Percentiles rank a stretch among this genome's conserved stretches.
These are phyloP conservation scores for Spilarctia lutea DNA, from an alignment of 2,888 invertebrate species.

Conservation along the genomic window DNA sequence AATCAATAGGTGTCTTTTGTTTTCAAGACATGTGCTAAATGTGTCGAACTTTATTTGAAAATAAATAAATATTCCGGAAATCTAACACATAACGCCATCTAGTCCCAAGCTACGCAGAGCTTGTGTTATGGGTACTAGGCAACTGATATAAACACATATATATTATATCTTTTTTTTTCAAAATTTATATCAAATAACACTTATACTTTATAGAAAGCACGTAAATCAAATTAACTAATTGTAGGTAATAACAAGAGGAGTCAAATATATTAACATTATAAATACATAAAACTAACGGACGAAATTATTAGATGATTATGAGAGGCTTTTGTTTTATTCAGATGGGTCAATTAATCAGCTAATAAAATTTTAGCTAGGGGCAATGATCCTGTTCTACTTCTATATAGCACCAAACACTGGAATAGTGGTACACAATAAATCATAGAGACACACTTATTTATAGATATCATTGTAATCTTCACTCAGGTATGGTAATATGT, in stretches of 20 bases:
- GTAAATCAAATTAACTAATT: too few species aligned
- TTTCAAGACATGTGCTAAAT: neutral
- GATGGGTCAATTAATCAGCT: neutral
- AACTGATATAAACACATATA: too few species aligned
- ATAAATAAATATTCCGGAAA: too few species aligned
- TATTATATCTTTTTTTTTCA: too few species aligned
- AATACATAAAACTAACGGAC: neutral
- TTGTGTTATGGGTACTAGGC: too few species aligned
- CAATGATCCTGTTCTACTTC: conserved; percentile 39
- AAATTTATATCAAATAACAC: too few species aligned
- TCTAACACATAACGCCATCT: too few species aligned
- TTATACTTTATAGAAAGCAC: too few species aligned
- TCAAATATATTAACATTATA: neutral
- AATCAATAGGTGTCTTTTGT: neutral
- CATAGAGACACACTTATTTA: conserved; percentile 37
- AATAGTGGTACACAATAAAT: conserved; percentile 45
- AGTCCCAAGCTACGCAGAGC: too few species aligned
- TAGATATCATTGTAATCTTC: conserved; percentile 51
- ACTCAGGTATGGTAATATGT: conserved; percentile 42
- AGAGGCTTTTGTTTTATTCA: neutral
- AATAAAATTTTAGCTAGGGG: conserved; percentile 22
- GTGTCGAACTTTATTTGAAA: neutral
- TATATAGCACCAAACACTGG: conserved; percentile 27
- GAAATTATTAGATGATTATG: neutral
- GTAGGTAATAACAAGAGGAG: neutral